Percentiles rank a stretch among this genome's conserved stretches.
Conservation (phyloP, 2,888 invertebrate genomes). For the Amphiduros pacificus region DNA sequence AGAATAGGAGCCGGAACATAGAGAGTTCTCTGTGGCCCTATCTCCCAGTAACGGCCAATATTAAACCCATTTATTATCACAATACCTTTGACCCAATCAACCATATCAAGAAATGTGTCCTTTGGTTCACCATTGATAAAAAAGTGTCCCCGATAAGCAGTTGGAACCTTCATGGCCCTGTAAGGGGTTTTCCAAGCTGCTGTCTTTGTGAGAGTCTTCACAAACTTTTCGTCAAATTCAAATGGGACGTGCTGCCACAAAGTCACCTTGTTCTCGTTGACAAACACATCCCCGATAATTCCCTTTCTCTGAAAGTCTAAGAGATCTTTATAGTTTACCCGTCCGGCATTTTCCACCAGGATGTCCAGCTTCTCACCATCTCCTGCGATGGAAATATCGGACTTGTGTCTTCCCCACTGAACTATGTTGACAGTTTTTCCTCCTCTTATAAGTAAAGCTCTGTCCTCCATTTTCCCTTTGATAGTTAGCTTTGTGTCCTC, state of each 20-base stretch:
- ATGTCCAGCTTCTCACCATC: constrained; percentile 13
- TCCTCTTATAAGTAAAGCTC: constrained; percentile 48
- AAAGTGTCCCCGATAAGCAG: neutral
- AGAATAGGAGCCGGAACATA: constrained; percentile 17
- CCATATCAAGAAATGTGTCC: constrained; percentile 18
- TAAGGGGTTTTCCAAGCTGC: neutral
- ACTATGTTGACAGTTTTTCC: constrained; percentile 45
- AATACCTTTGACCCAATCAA: constrained; percentile 13
- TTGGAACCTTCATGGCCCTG: neutral
- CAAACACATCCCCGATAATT: constrained; percentile 12
- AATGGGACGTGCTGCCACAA: constrained; percentile 24
- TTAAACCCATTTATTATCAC: constrained; percentile 15
- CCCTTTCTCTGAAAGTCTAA: constrained; percentile 23
- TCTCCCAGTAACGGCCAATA: constrained; percentile 17
- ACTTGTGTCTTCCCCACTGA: neutral
- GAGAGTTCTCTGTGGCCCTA: constrained; percentile 13
- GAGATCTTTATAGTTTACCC: constrained; percentile 24
- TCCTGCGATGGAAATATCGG: neutral
- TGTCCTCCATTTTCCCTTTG: constrained; percentile 56
- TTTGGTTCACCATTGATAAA: neutral
- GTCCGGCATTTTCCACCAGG: constrained; percentile 30
- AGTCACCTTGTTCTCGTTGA: neutral
- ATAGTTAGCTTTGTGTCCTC: constrained; percentile 31
- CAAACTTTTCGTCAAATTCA: constrained; percentile 23
- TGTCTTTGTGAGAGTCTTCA: neutral